Evolutionary conservation across 2,797 vertebrate genomes (phyloP).

Genomic region (Crocidura indochinensis): DNA sequence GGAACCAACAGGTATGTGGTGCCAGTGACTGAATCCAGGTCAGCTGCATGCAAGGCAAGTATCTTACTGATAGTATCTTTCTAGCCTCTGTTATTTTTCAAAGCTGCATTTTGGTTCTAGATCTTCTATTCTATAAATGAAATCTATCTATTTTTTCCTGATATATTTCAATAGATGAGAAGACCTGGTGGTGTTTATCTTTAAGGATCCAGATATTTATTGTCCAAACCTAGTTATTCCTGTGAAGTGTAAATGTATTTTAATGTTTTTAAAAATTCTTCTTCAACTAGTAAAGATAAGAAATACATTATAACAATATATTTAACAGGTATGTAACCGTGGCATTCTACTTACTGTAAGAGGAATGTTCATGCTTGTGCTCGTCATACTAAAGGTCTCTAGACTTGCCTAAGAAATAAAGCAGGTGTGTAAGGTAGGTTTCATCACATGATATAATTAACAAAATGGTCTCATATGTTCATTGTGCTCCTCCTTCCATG

Average conservation of each 20-base stretch:
- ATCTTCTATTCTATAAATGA: constrained; percentile 82
- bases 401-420: constrained; percentile 44
- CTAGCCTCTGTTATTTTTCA: constrained; percentile 55
- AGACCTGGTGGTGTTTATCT: constrained; percentile 49
- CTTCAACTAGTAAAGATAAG: constrained; percentile 62
- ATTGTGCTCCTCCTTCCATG: neutral
- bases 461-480: constrained; percentile 10
- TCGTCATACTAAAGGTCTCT: constrained; percentile 55
- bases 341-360: neutral
- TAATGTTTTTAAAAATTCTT: constrained; percentile 56
- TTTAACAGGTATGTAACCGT: constrained; percentile 19
- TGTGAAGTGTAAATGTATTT: neutral
- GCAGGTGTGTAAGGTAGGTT: constrained; percentile 18
- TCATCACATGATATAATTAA: constrained; percentile 11
- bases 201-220: constrained; percentile 64
- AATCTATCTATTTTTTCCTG: constrained; percentile 45
- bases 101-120: constrained; percentile 70
- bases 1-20: too few relatives aligned
- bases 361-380: constrained; percentile 1
- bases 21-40: too few relatives aligned
- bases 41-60: too few relatives aligned
- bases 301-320: neutral
- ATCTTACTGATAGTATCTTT: too few relatives aligned
- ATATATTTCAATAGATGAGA: constrained; percentile 70
- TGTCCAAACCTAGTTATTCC: constrained; percentile 54